Evolutionary conservation across 2,113 vertebrate species (phyloP).

Genomic region (Castor canadensis): DNA sequence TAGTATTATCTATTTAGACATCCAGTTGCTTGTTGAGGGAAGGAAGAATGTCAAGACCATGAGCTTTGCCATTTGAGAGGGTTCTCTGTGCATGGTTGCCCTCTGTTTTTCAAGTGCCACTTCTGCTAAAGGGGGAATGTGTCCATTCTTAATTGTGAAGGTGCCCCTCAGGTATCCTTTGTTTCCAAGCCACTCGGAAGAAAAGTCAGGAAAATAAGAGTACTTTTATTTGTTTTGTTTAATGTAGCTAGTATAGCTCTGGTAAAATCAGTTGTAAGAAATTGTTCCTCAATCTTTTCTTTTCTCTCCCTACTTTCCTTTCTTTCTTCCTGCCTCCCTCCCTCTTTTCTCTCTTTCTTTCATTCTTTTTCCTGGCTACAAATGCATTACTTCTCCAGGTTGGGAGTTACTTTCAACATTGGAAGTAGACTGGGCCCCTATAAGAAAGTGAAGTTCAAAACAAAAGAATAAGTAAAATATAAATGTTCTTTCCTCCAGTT

Average conservation of each 20-base stretch:
- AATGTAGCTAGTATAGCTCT: background rate
- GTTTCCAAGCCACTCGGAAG: background rate
- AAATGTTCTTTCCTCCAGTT: background rate
- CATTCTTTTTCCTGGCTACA: background rate
- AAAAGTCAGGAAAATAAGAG: background rate
- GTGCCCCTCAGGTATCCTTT: background rate
- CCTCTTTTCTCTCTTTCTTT: background rate
- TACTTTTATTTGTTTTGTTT: background rate
- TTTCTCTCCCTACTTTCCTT: no score
- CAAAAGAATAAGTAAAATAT: background rate
- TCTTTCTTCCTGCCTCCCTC: background rate
- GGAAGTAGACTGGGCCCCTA: background rate
- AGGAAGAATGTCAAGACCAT: background rate
- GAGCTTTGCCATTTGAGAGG: background rate
- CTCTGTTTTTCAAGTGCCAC: background rate
- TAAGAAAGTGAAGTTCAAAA: background rate
- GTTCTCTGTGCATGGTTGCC: background rate
- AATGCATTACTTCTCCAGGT: background rate
- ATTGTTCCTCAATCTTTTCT: background rate
- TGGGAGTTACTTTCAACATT: background rate
- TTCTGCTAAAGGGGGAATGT: background rate
- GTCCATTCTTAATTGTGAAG: background rate
- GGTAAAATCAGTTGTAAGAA: background rate
- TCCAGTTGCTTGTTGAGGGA: background rate
- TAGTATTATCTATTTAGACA: background rate